Conservation (phyloP, 2,113 vertebrate genomes). For the Coptodon rendalli region DNA sequence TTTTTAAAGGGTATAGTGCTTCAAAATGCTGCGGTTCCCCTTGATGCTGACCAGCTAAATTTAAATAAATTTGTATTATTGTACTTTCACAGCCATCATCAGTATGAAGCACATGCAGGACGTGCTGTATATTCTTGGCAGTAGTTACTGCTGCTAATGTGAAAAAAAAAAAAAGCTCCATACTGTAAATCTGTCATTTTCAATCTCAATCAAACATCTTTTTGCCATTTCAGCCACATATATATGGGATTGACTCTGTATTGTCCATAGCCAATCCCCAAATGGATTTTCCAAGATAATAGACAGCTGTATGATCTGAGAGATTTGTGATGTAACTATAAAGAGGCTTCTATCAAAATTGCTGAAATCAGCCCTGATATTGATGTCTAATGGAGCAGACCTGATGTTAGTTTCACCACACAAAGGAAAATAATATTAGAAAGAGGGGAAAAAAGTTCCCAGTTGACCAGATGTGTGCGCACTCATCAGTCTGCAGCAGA, state of each 20-base stretch:
- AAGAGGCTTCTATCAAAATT: neutral
- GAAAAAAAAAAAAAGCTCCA: neutral
- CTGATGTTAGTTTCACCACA: neutral
- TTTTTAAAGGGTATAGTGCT: rapidly evolving
- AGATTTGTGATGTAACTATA: neutral
- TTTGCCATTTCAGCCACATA: neutral
- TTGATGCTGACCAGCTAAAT: neutral
- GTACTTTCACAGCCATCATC: neutral
- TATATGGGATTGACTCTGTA: neutral
- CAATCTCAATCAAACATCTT: neutral
- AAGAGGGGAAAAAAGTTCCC: neutral
- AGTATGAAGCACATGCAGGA: neutral
- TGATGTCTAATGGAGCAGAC: neutral
- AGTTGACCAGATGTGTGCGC: neutral
- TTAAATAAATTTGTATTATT: neutral
- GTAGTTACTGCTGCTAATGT: neutral
- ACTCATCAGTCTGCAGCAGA: neutral
- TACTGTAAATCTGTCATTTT: neutral
- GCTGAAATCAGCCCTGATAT: neutral
- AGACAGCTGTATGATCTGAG: neutral
- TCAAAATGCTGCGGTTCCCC: rapidly evolving
- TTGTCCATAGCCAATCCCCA: neutral
- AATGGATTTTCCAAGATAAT: neutral
- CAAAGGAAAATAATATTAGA: neutral
- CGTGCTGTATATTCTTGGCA: neutral